These are phyloP conservation scores for Sebastes vulpes DNA, from an alignment of 2,797 vertebrate genomes.

Conservation along the genomic window DNA sequence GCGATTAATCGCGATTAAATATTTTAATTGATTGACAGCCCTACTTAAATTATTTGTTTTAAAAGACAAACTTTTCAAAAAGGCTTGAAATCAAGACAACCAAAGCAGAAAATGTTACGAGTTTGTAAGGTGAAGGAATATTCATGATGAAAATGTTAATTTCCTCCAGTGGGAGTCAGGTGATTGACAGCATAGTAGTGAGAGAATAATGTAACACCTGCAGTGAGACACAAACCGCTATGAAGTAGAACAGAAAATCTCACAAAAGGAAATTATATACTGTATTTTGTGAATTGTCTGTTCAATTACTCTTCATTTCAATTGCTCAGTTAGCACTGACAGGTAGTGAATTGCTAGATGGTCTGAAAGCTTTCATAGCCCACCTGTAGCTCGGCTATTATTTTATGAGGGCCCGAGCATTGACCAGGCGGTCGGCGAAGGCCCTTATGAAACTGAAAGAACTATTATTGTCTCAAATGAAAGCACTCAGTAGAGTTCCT, in stretches of 20 bases:
- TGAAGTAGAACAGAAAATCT: background rate
- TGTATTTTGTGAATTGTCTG: background rate
- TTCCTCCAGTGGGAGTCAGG: background rate
- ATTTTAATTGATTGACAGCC: too few species aligned
- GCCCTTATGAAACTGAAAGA: background rate
- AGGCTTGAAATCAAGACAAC: background rate
- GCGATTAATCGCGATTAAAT: too few species aligned
- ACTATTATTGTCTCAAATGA: background rate
- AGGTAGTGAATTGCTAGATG: background rate
- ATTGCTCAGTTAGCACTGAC: background rate
- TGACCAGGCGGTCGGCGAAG: background rate
- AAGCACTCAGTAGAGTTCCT: too few species aligned
- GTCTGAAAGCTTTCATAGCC: background rate
- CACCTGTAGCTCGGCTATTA: background rate
- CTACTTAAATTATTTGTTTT: background rate
- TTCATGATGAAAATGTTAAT: background rate
- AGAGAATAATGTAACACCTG: background rate
- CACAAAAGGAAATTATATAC: background rate
- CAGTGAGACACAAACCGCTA: background rate
- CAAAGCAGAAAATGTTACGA: background rate
- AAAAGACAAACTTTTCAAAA: background rate
- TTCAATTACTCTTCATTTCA: background rate
- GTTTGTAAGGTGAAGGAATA: background rate
- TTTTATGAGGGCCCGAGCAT: background rate
- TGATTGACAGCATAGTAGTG: background rate